Evolutionary conservation across 2,888 invertebrate species (phyloP).

Genomic region (Stenotaenia linearis): DNA sequence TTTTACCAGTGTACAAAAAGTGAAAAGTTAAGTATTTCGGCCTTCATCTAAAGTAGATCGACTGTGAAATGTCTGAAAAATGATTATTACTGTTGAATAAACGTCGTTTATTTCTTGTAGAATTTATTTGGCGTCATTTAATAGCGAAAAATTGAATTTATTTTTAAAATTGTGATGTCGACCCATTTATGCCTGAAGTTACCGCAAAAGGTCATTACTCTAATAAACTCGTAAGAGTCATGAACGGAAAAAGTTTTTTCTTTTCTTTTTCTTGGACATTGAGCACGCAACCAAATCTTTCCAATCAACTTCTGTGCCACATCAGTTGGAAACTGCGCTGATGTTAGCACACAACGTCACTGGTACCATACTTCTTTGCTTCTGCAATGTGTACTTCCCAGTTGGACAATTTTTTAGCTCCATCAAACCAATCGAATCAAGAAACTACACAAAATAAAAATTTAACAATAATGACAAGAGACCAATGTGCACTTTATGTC

Average conservation of each 20-base stretch:
- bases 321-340: constrained; percentile 7
- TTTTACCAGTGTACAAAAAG: neutral
- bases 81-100: no score
- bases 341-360: constrained; percentile 15
- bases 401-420: neutral
- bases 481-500: neutral
- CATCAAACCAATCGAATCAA: constrained; percentile 11
- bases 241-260: neutral
- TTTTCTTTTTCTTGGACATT: neutral
- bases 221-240: neutral
- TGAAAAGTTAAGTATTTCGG: no score
- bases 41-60: no score
- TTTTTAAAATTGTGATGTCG: no score
- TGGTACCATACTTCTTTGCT: neutral
- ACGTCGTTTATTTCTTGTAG: no score
- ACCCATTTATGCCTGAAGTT: no score
- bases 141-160: no score
- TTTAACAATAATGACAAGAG: neutral
- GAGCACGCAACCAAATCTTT: constrained; percentile 2
- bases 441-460: neutral
- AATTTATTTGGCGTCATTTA: no score
- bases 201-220: neutral
- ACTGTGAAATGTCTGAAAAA: no score
- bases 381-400: neutral
- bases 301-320: constrained; percentile 7